These are phyloP conservation scores for Pitangus sulphuratus DNA, from an alignment of 2,797 vertebrate species.

Conservation along the genomic window DNA sequence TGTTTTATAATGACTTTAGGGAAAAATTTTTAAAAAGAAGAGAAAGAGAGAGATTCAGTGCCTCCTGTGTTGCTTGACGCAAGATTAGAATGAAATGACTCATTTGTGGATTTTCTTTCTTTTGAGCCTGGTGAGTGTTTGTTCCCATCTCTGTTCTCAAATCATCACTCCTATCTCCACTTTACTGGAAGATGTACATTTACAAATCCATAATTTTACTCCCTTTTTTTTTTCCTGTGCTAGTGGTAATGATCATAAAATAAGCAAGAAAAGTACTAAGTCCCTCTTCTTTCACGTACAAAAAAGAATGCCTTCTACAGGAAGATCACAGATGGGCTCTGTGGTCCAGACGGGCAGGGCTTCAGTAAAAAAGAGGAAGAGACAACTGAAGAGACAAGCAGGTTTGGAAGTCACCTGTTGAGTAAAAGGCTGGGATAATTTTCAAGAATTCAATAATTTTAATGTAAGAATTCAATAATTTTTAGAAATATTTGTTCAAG, in stretches of 20 bases:
- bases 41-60: not conserved
- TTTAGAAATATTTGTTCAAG: not conserved
- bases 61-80: not conserved
- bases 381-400: not conserved
- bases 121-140: not conserved
- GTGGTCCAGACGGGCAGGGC: not conserved
- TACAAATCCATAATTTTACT: not conserved
- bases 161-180: not conserved
- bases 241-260: not conserved
- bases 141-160: not conserved
- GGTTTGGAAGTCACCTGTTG: not conserved
- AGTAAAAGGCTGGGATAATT: not conserved
- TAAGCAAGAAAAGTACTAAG: not conserved
- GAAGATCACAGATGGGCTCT: not conserved
- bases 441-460: not conserved
- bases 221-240: not conserved
- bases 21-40: not conserved
- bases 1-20: not conserved
- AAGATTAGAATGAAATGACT: not conserved
- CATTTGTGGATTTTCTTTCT: not conserved
- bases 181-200: not conserved
- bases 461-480: not conserved
- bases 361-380: not conserved
- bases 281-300: not conserved
- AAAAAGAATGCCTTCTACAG: not conserved